Evolutionary conservation across 2,888 invertebrate genomes (phyloP), one percentile per base, ranked within the genome.

Genomic region (Scelioninae gen. 1): DNA sequence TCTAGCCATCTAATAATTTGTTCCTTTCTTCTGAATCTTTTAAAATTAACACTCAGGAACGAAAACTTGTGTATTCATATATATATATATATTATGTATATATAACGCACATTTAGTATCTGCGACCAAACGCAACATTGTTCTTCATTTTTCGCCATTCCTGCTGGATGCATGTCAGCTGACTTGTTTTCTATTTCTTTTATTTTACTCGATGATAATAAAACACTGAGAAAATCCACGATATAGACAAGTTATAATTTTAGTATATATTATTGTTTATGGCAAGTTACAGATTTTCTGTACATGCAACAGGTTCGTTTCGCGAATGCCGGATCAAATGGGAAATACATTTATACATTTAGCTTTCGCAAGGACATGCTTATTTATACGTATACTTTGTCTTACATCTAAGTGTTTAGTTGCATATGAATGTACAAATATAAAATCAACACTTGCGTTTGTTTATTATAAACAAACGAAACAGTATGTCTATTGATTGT

Each of bases 281-380:
- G 51, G 49, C 58, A 80, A 68, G 43, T 76, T 53, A 71, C 69
- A 63, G 74, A 68, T 34, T 34, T n/a, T 76, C 71, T 76, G 71
- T 66, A 71, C 47, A 71, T 55, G 62, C 45, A 66, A 74, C 55
- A 23, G 58, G 10, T 45, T 58, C 16, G 53, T 63, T 75, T 58
- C 68, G 69, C 69, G 49, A 34, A 74, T 74, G 69, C 69, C 65
- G 53, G 45, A 55, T 74, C 32, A 65, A 69, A 65, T 51, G 58
- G 60, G 47, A 75, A 68, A 53, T 63, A 75, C 71, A 71, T 49
- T 79, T 75, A 71, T 65, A 78, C 75, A 75, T 63, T 55, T 75
- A 82, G 69, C 63, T 69, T 74, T 80, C 77, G 83, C 80, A 83
- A 83, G 80, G 71, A 80, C 83, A 77, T 77, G 31, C 49, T 38